Base-by-base conservation (phyloP, 2,113 vertebrate species). In the Corythornis vintsioides region DNA sequence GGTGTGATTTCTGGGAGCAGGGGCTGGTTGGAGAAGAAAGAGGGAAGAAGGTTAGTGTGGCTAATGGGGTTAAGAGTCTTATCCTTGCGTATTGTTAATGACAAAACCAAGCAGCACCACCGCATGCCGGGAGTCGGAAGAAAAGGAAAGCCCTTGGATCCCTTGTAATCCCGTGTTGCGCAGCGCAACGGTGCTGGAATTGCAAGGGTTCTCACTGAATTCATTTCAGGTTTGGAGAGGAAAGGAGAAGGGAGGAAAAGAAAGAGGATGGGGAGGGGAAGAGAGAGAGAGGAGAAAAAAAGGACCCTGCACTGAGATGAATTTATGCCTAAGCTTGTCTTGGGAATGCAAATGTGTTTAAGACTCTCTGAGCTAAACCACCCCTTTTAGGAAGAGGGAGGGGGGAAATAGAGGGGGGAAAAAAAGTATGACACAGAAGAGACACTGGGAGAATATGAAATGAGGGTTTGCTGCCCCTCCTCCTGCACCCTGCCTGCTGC, bases 281-380 rank as follows among this genome's bases (percentile, higher is more conserved):
- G 18, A 55, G 22, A 29, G 18, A 56, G 15, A 31, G 21, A 33
- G 20, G 45, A 50, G 67, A 26, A 1, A 10, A 18, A 92, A 93
- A 77, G 65, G 66, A 64, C 93, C 90, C 91, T 74, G 45, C 15
- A 25, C 88, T n/a, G 89, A 91, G 75, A 93, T 96, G 95, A 96
- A 94, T 97, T 96, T 96, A 96, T 97, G 93, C 91, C 63, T 79
- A 88, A 95, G 94, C 93, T 94, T 86, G 93, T 96, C 97, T 96
- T 79, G 82, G 87, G 96, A 96, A 97, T 96, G 96, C 96, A 96
- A 92, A 96, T 95, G 94, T 82, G 61, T 85, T 94, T 93, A 94
- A 93, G 95, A 84, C 71, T 92, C 93, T 95, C 88, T 87, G 84
- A 92, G 81, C 91, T 86, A 90, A 95, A 96, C 91, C 55, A 88